Base-by-base conservation (phyloP, 2,797 vertebrate genomes). In the Furcifer pardalis region DNA sequence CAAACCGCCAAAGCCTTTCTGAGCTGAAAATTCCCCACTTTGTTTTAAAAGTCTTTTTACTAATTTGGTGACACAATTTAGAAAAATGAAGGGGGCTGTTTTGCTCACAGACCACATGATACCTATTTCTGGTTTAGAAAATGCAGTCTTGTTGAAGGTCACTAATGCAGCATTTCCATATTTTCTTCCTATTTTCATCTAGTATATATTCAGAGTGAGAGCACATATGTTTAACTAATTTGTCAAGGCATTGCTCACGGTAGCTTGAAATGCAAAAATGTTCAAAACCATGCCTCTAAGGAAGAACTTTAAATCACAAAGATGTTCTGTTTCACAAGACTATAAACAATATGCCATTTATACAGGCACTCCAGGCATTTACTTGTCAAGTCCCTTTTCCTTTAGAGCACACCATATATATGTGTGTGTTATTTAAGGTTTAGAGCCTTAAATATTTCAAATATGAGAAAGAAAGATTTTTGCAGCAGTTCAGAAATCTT, bases 261-360 rank as follows among this genome's bases (percentile, higher is more conserved):
- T 90, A 86, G 87, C 88, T 23, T 82, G 68, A 84, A 94, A 78
- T 42, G 87, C 90, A 89, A 52, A 62, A 86, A 72, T 89, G 71
- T 93, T 87, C 89, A 87, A 83, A 91, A 90, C 44, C 81, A 87
- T 94, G 84, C 92, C 90, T 94, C 82, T 85, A 83, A 95, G 93
- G 91, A 92, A 89, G 78, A 74, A 75, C 23, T 89, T 92, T 87
- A 91, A 92, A 92, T 86, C 84, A 87, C 91, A 88, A 93, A 94
- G 89, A 94, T 94, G 91, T 89, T 95, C 89, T 86, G 85, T 89
- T 95, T 93, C 93, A 95, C 77, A 91, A 88, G 87, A 89, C 90
- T 88, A 62, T 84, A 90, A 91, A 84, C 81, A 88, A 80, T 84
- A 73, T 90, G 88, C 89, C 94, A 94, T 93, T 94, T 95, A 91